Evolutionary conservation across 2,113 vertebrate species (phyloP).

Genomic region (Takifugu flavidus): DNA sequence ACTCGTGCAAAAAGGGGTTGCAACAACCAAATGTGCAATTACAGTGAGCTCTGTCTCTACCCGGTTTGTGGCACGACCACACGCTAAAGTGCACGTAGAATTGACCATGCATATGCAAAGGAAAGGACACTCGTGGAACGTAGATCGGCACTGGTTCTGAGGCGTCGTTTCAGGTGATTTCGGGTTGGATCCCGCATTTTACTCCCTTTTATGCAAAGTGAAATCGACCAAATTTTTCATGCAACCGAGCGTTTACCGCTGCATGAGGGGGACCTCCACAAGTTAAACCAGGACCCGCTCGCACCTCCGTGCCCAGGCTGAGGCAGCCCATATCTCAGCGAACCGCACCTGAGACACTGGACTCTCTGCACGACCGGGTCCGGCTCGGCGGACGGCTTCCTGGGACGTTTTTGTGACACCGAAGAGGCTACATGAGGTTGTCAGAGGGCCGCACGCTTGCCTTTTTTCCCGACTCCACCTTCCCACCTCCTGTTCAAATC

Average conservation of each 20-base stretch:
- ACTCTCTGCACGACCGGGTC: slow-evolving; percentile 43
- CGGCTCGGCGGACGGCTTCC: slow-evolving; percentile 57
- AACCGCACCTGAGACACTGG: slow-evolving; percentile 30
- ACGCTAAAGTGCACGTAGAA: slow-evolving; percentile 36
- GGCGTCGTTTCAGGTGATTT: slow-evolving; percentile 19
- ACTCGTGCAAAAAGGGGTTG: slow-evolving; percentile 19
- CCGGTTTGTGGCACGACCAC: slow-evolving; percentile 10
- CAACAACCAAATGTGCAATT: slow-evolving; percentile 62
- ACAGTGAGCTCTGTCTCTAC: slow-evolving; percentile 31
- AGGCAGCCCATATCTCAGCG: slow-evolving; percentile 15
- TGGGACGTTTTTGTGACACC: slow-evolving; percentile 61
- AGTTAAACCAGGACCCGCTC: slow-evolving; percentile 29
- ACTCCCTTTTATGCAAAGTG: not conserved
- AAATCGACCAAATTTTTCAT: not conserved
- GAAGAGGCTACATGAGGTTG: slow-evolving; percentile 73
- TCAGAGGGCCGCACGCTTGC: slow-evolving; percentile 61
- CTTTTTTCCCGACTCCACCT: slow-evolving; percentile 69
- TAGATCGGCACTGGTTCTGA: slow-evolving; percentile 11
- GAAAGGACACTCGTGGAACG: slow-evolving; percentile 21
- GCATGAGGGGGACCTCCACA: slow-evolving; percentile 1
- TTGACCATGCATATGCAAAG: slow-evolving; percentile 33
- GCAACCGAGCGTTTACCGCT: not conserved
- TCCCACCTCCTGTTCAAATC: slow-evolving; percentile 69
- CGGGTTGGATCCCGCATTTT: slow-evolving; percentile 10
- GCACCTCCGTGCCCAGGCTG: slow-evolving; percentile 15